Percentiles rank a stretch among this genome's conserved stretches.
These are phyloP conservation scores for Aporrectodea caliginosa DNA, from an alignment of 1,140 invertebrate species.

Conservation along the genomic window DNA sequence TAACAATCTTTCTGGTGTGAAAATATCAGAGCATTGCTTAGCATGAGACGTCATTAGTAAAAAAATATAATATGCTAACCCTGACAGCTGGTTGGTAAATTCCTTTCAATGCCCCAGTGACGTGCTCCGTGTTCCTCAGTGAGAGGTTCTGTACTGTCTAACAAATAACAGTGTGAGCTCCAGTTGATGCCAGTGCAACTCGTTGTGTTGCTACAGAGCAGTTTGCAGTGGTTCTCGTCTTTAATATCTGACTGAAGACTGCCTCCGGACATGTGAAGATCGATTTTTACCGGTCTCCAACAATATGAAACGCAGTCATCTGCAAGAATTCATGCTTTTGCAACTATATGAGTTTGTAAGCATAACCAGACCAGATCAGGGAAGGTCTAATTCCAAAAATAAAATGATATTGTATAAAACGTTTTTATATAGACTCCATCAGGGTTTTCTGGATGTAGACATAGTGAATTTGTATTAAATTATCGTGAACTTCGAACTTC, in stretches of 20 bases:
- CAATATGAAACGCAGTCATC: neutral
- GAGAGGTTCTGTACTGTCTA: neutral
- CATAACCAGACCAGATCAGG: no score
- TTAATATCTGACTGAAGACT: neutral
- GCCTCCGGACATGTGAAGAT: neutral
- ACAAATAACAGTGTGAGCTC: neutral
- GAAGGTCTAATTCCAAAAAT: no score
- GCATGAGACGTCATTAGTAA: no score
- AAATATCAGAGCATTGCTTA: no score
- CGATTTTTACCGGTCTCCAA: neutral
- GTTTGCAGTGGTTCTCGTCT: neutral
- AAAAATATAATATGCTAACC: neutral
- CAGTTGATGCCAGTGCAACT: neutral
- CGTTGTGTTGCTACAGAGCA: neutral
- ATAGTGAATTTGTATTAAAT: no score
- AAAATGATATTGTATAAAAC: no score
- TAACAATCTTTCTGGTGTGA: no score
- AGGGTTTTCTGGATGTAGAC: no score
- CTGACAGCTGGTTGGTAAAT: neutral
- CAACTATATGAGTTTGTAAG: neutral
- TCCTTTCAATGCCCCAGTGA: neutral
- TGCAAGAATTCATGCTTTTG: neutral
- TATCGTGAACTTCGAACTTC: no score
- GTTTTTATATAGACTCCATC: no score
- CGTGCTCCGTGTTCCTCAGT: neutral